Conservation (phyloP, 2,797 vertebrate species). For the Melanogrammus aeglefinus region DNA sequence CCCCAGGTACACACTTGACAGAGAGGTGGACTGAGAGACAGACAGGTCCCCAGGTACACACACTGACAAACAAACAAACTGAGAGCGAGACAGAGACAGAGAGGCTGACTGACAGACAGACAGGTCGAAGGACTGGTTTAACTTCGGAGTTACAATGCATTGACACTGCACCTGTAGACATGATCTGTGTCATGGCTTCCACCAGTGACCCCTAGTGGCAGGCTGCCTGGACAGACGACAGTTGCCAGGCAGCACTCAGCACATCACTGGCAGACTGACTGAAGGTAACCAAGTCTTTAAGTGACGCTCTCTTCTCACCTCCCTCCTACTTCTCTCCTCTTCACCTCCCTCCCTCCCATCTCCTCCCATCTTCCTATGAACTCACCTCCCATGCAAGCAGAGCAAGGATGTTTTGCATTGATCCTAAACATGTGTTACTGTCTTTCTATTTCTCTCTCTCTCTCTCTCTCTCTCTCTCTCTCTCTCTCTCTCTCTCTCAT, state of each 20-base stretch:
- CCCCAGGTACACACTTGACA: no score
- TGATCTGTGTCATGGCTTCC: conserved; percentile 6
- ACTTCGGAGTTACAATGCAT: not conserved
- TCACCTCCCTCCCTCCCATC: no score
- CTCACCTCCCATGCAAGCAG: no score
- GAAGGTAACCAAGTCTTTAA: conserved; percentile 71
- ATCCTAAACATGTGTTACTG: no score
- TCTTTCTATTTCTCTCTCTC: not conserved
- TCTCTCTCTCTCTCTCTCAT: no score
- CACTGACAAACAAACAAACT: not conserved
- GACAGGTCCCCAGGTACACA: not conserved
- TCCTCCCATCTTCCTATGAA: no score
- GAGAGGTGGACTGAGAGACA: not conserved
- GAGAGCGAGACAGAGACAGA: no score
- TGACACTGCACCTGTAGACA: conserved; percentile 14
- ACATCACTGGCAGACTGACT: conserved; percentile 83
- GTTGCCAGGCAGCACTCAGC: conserved; percentile 82
- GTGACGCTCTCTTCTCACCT: not conserved
- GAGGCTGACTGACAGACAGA: no score
- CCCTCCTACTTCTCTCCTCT: no score
- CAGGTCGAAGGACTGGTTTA: no score
- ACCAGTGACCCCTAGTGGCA: conserved; percentile 79
- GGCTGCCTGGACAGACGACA: conserved; percentile 88
- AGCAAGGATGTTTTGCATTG: no score
- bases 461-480: not conserved